Percentiles rank a stretch among this genome's conserved stretches.
Evolutionary conservation across 2,797 vertebrate genomes (phyloP).

Genomic region (Thaleichthys pacificus): DNA sequence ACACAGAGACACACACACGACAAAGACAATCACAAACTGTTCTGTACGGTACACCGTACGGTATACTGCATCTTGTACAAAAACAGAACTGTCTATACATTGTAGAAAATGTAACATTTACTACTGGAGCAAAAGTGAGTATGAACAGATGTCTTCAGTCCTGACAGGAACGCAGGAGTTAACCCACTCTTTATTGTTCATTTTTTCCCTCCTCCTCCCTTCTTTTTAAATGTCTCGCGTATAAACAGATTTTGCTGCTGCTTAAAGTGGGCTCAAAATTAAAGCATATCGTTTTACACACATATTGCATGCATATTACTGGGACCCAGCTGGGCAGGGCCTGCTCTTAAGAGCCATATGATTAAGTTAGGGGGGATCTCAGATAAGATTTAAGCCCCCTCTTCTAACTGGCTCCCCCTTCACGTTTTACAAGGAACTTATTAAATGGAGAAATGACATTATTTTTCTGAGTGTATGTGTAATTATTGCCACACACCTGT

Average conservation of each 20-base stretch:
- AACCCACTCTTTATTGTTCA: conserved; percentile 59
- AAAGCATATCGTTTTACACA: conserved; percentile 99
- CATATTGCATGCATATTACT: conserved; percentile 98
- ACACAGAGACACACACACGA: background rate
- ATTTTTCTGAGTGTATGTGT: conserved; percentile 91
- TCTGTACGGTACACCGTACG: background rate
- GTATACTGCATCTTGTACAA: too few relatives aligned
- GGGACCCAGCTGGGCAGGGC: conserved; percentile 95
- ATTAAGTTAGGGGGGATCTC: conserved; percentile 99
- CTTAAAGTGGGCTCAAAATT: conserved; percentile 96
- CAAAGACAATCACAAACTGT: background rate
- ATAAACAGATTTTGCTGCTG: conserved; percentile 91
- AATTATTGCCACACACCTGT: conserved; percentile 98
- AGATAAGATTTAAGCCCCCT: conserved; percentile 88
- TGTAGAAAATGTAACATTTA: background rate
- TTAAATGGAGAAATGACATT: conserved; percentile 95
- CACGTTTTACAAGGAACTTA: conserved; percentile 94
- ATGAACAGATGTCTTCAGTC: conserved; percentile 76
- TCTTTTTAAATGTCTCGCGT: conserved; percentile 79
- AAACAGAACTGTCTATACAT: background rate
- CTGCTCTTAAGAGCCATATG: conserved; percentile 99
- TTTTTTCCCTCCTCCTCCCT: conserved; percentile 46
- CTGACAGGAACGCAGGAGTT: conserved; percentile 74
- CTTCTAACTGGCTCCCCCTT: conserved; percentile 48
- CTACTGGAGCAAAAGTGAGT: conserved; percentile 48